Conservation (phyloP, 2,797 vertebrate genomes). For the Adelosebastes latens region DNA sequence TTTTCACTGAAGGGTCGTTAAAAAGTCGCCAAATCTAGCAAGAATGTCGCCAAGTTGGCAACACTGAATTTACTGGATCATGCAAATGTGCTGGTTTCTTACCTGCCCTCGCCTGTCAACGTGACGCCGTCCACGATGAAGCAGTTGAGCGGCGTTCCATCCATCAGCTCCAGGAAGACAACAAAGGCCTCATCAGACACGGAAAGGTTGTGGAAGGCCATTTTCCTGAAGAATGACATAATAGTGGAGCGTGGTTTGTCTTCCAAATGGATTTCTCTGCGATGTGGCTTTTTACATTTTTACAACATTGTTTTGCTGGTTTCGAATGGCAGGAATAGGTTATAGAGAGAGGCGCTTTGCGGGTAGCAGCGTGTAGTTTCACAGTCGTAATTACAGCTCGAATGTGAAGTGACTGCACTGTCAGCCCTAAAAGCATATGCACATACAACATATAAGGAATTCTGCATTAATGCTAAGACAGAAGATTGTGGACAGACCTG, state of each 20-base stretch:
- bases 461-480: not conserved
- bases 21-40: not conserved
- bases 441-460: not conserved
- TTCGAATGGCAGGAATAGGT: not conserved
- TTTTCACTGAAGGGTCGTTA: no score
- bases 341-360: no score
- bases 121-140: rapidly evolving
- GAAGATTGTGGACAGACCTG: slow-evolving; percentile 34
- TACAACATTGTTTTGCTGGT: not conserved
- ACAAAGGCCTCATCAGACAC: slow-evolving; percentile 27
- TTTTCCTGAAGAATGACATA: slow-evolving; percentile 20
- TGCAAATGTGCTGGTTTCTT: not conserved
- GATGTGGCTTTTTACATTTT: not conserved
- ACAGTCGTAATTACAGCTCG: no score
- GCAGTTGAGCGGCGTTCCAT: slow-evolving; percentile 8
- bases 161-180: not conserved
- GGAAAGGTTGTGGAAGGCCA: slow-evolving; percentile 26
- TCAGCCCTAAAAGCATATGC: no score
- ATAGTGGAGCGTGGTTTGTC: not conserved
- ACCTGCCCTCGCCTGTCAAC: slow-evolving; percentile 61
- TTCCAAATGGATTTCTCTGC: not conserved
- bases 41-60: not conserved
- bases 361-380: no score
- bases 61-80: not conserved
- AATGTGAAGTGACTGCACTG: no score